Percentiles rank a stretch among this genome's conserved stretches.
These are phyloP conservation scores for Pilophorus perplexus DNA, from an alignment of 2,888 invertebrate species.

Conservation along the genomic window DNA sequence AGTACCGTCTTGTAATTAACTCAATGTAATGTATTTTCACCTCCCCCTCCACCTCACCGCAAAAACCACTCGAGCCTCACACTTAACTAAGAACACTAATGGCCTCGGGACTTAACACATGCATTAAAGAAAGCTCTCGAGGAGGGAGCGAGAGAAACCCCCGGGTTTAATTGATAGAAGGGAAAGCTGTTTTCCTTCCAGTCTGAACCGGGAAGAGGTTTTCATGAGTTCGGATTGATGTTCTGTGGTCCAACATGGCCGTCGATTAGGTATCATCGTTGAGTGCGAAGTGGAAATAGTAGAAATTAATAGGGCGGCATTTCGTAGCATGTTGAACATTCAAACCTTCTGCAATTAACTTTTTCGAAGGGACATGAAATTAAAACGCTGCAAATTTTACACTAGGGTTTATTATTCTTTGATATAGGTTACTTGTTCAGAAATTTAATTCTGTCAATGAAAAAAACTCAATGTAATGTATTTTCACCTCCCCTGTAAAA, in stretches of 20 bases:
- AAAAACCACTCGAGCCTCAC: slow-evolving; percentile 13
- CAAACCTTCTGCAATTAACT: too few relatives aligned
- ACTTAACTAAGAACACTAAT: slow-evolving; percentile 39
- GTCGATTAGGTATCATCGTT: background rate
- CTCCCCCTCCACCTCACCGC: slow-evolving; percentile 2
- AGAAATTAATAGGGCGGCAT: too few relatives aligned
- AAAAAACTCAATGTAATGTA: too few relatives aligned
- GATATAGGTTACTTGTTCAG: too few relatives aligned
- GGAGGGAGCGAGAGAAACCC: slow-evolving; percentile 18
- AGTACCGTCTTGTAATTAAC: slow-evolving; percentile 40
- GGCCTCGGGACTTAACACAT: slow-evolving; percentile 39
- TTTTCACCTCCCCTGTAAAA: too few relatives aligned
- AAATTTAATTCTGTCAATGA: too few relatives aligned
- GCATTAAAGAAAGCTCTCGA: slow-evolving; percentile 37
- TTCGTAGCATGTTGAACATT: too few relatives aligned
- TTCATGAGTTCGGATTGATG: slow-evolving; percentile 3
- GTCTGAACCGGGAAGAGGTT: background rate
- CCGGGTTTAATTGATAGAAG: slow-evolving; percentile 34
- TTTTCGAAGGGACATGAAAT: too few relatives aligned
- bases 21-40: slow-evolving; percentile 33
- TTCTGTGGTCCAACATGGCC: background rate
- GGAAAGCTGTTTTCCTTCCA: slow-evolving; percentile 27
- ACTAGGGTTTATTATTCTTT: too few relatives aligned
- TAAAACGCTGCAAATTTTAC: too few relatives aligned
- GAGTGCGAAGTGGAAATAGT: too few relatives aligned